Evolutionary conservation across 2,888 invertebrate genomes (phyloP).

Genomic region (Leptinotarsa juncta): DNA sequence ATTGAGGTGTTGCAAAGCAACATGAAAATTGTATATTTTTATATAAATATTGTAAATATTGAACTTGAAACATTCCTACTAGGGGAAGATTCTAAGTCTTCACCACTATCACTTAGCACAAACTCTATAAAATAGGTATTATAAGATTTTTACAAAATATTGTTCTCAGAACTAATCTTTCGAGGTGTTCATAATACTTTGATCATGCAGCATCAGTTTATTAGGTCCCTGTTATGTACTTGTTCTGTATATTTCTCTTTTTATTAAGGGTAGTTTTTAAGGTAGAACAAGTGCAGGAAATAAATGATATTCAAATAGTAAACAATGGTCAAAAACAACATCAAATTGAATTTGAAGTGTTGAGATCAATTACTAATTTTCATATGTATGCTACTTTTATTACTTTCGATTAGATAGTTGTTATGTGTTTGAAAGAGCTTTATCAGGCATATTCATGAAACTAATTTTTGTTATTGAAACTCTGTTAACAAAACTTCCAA

Average conservation of each 20-base stretch:
- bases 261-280: conserved; percentile 7
- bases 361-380: too few species aligned
- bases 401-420: too few species aligned
- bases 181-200: conserved; percentile 20
- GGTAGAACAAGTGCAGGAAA: conserved; percentile 15
- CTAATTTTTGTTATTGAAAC: too few species aligned
- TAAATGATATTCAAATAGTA: background rate
- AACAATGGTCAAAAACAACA: too few species aligned
- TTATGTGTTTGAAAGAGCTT: too few species aligned
- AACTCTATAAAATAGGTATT: conserved; percentile 35
- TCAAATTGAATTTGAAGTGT: too few species aligned
- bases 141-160: conserved; percentile 45
- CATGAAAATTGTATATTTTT: conserved; percentile 59
- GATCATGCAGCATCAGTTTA: conserved; percentile 8
- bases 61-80: conserved; percentile 59
- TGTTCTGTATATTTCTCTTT: conserved; percentile 1
- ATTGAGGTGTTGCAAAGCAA: conserved; percentile 30
- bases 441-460: too few species aligned
- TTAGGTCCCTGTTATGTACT: background rate
- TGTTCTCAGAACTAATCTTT: conserved; percentile 38
- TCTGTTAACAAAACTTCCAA: too few species aligned
- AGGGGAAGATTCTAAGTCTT: conserved; percentile 42
- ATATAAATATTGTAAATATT: conserved; percentile 61
- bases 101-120: conserved; percentile 51
- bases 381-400: too few species aligned